A percentile compares a stretch with the other conserved stretches of the same genome.
Conservation (phyloP, 2,797 vertebrate species). For the Helarctos malayanus region DNA sequence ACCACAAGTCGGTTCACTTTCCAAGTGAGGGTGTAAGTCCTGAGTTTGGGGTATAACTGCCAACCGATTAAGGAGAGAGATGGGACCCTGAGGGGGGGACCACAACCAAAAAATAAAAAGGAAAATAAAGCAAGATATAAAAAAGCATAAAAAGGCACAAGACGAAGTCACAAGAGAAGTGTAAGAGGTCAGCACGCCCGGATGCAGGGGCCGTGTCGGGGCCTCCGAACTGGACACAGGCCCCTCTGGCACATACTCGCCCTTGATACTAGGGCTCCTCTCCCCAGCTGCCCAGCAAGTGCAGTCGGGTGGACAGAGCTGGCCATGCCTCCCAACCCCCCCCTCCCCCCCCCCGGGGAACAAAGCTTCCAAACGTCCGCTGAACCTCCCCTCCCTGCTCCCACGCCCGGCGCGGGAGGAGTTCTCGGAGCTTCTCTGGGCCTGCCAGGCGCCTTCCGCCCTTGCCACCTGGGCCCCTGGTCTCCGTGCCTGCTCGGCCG, state of each 20-base stretch:
- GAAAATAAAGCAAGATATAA: not conserved
- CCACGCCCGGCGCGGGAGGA: not conserved
- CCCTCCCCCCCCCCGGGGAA: too few relatives aligned
- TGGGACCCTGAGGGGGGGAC: too few relatives aligned
- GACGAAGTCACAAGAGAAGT: not conserved
- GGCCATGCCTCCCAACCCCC: not conserved
- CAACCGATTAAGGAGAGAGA: too few relatives aligned
- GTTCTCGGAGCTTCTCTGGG: not conserved
- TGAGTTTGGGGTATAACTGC: accelerated
- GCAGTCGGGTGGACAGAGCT: not conserved
- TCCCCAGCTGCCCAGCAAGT: not conserved
- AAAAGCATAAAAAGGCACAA: not conserved
- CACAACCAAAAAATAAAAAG: not conserved
- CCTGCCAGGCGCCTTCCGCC: not conserved
- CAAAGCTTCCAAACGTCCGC: not conserved
- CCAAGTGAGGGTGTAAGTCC: not conserved
- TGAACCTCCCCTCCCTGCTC: not conserved
- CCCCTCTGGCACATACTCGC: accelerated
- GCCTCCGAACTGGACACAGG: too few relatives aligned
- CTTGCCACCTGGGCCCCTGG: not conserved
- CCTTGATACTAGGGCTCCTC: not conserved
- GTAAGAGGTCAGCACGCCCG: not conserved
- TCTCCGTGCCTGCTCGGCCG: too few relatives aligned
- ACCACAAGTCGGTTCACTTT: accelerated
- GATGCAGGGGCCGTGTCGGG: accelerated